Percentiles rank a stretch among this genome's conserved stretches.
Evolutionary conservation across 2,888 invertebrate species (phyloP).

Genomic region (Muschampia plurimacula): DNA sequence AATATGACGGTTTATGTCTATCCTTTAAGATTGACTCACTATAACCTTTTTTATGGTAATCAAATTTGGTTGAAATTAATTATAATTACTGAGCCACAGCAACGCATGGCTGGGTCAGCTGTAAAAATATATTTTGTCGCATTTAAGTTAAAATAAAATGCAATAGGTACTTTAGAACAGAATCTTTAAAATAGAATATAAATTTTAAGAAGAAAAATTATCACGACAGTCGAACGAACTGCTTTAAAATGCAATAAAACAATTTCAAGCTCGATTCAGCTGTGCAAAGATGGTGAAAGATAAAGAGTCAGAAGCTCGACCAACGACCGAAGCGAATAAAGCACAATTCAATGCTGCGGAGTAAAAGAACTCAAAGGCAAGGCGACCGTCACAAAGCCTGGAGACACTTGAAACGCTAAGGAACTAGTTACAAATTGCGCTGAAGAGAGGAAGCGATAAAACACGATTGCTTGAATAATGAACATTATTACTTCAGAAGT

Average conservation of each 20-base stretch:
- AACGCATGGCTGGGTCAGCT: too few species aligned
- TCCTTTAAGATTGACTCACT: too few species aligned
- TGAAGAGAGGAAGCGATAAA: not conserved
- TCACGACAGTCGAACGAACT: conserved; percentile 10
- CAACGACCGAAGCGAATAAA: conserved; percentile 20
- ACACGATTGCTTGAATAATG: not conserved
- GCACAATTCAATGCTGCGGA: conserved; percentile 24
- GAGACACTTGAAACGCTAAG: conserved; percentile 5
- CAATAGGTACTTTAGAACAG: not conserved
- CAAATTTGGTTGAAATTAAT: too few species aligned
- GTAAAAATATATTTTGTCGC: too few species aligned
- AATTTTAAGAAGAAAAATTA: not conserved
- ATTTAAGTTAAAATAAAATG: not conserved
- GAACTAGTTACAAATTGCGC: not conserved
- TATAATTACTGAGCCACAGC: too few species aligned
- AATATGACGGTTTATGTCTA: too few species aligned
- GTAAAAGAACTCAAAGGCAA: conserved; percentile 14
- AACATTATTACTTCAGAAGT: too few species aligned
- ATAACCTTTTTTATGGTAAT: too few species aligned
- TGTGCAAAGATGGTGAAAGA: conserved; percentile 25
- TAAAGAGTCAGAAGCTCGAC: conserved; percentile 27
- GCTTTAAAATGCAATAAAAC: conserved; percentile 24
- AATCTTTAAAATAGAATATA: not conserved
- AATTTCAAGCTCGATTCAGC: conserved; percentile 25
- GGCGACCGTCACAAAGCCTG: conserved; percentile 20